Evolutionary conservation across 2,113 vertebrate genomes (phyloP).

Genomic region (Oriolus oriolus): DNA sequence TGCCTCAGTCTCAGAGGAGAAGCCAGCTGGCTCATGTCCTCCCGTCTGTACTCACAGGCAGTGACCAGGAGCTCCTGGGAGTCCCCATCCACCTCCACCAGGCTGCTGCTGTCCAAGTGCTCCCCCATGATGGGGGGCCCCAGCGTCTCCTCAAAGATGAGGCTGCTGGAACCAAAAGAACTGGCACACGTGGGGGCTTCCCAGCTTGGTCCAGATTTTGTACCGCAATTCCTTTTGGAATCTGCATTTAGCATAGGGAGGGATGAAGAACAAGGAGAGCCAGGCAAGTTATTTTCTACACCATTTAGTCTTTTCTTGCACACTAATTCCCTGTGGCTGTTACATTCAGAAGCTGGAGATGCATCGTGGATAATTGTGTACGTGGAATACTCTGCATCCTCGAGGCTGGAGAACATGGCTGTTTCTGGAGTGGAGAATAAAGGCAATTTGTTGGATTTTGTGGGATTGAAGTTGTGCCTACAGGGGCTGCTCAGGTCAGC

Average conservation of each 20-base stretch:
- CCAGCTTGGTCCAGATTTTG: conserved; percentile 6
- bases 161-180: not conserved
- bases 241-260: conserved; percentile 35
- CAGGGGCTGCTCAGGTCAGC: not conserved
- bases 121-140: conserved; percentile 52
- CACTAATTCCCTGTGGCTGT: conserved; percentile 38
- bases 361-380: conserved; percentile 76
- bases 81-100: conserved; percentile 81
- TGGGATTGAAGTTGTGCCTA: not conserved
- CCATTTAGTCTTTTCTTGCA: conserved; percentile 19
- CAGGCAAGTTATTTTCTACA: not conserved
- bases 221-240: conserved; percentile 4
- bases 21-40: conserved; percentile 43
- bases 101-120: conserved; percentile 72
- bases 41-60: not conserved
- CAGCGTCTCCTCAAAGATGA: not conserved
- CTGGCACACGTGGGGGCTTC: not conserved
- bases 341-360: conserved; percentile 63
- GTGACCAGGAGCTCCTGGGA: conserved; percentile 66
- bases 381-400: conserved; percentile 73
- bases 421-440: conserved; percentile 46
- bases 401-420: conserved; percentile 66
- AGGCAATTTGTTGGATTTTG: not conserved
- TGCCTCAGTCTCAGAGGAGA: conserved; percentile 58
- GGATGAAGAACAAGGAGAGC: conserved; percentile 40